Percentiles rank a stretch among this genome's conserved stretches.
Evolutionary conservation across 64 coral and sea anemone genomes (phyloP).

Genomic region (Anthopleura sola): DNA sequence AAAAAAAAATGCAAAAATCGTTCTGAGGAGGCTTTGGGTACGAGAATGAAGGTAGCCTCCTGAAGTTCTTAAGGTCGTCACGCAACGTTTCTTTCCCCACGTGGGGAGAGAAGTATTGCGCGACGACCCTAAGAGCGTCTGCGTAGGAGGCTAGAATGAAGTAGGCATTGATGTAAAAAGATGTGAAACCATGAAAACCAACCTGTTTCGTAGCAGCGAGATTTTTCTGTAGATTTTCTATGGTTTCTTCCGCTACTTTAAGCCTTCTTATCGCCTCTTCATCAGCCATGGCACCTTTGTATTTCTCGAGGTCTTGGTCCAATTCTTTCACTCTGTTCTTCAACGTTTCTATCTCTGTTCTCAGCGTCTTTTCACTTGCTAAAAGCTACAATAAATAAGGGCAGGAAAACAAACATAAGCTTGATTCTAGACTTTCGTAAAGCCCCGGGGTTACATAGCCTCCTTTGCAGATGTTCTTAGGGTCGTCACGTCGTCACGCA

Average conservation of each 20-base stretch:
- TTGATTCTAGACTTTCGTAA: neutral
- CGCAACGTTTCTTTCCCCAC: too few relatives aligned
- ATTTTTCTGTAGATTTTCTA: slow-evolving; percentile 93
- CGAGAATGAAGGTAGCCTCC: neutral
- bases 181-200: too few relatives aligned
- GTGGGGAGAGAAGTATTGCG: too few relatives aligned
- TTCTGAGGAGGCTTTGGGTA: neutral
- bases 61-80: too few relatives aligned
- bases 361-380: slow-evolving; percentile 68
- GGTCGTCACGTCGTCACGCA: too few relatives aligned
- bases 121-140: too few relatives aligned
- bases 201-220: slow-evolving; percentile 98
- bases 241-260: slow-evolving; percentile 90
- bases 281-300: slow-evolving; percentile 89
- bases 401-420: neutral
- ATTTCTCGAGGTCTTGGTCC: slow-evolving; percentile 83
- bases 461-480: neutral
- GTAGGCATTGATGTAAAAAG: too few relatives aligned
- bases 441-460: too few relatives aligned
- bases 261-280: slow-evolving; percentile 87
- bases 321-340: slow-evolving; percentile 56
- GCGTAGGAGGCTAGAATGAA: too few relatives aligned
- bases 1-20: too few relatives aligned
- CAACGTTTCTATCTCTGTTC: slow-evolving; percentile 69
- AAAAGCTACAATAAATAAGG: slow-evolving; percentile 38